phyloP scores from a whole-genome alignment of 2,113 vertebrate genomes.

The Alethe diademata region DNA sequence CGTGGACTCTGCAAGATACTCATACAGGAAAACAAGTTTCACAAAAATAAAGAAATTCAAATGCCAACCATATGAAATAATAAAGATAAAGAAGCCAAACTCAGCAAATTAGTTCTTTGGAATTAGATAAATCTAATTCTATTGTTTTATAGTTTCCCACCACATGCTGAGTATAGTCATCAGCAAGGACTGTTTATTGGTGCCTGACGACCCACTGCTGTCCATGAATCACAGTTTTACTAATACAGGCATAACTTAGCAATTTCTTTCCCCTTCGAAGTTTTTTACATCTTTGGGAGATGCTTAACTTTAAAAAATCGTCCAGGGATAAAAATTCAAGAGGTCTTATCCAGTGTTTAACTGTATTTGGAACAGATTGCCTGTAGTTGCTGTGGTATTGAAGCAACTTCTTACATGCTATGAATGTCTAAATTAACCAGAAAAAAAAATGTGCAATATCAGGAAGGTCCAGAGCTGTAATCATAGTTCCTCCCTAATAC shows the following conservation, averaged over 20 bases:
- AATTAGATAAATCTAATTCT: constrained; percentile 23
- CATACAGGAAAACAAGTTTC: constrained; percentile 15
- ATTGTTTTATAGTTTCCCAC: not conserved
- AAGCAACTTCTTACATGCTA: not conserved
- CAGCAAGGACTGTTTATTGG: not conserved
- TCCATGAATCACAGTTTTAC: not conserved
- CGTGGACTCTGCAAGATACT: not conserved
- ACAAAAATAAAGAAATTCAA: constrained; percentile 17
- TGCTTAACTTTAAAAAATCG: not conserved
- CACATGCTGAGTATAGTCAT: not conserved
- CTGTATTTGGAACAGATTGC: not conserved
- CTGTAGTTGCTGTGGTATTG: not conserved
- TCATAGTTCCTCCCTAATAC: not conserved
- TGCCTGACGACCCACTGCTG: not conserved
- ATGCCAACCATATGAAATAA: not conserved
- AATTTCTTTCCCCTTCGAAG: not conserved
- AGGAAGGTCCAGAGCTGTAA: not conserved
- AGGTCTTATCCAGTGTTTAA: not conserved
- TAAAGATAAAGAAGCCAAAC: not conserved
- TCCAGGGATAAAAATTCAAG: not conserved
- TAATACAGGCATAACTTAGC: not conserved
- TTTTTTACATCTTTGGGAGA: not conserved
- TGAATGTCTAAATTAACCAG: not conserved
- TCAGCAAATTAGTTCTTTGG: not conserved
- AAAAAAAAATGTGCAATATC: not conserved